Evolutionary conservation across 2,113 vertebrate genomes (phyloP).

Genomic region (Planiliza haematocheilus): DNA sequence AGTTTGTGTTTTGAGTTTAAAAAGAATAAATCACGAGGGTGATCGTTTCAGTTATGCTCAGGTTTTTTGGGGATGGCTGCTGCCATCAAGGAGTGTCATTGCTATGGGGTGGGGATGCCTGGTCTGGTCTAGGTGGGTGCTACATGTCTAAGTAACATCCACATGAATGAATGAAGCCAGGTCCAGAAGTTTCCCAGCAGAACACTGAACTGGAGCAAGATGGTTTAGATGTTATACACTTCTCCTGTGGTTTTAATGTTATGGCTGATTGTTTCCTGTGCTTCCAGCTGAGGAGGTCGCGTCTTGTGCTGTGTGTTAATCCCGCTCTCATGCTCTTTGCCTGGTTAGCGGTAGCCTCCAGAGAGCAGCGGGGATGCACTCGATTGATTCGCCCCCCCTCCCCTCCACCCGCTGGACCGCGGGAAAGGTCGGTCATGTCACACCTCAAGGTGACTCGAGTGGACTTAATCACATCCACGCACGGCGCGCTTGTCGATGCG

Average conservation of each 20-base stretch:
- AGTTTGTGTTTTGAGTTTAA: neutral
- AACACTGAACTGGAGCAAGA: no score
- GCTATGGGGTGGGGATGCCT: no score
- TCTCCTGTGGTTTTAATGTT: no score
- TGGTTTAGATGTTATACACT: no score
- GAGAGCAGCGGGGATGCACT: slow-evolving; percentile 39
- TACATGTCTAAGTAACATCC: no score
- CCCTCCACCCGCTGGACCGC: neutral
- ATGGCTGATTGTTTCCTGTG: slow-evolving; percentile 21
- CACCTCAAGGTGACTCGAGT: slow-evolving; percentile 33
- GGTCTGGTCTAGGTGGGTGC: no score
- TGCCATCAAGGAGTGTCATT: no score
- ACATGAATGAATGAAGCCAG: no score
- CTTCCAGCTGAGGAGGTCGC: slow-evolving; percentile 31
- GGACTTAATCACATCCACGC: neutral
- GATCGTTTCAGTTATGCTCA: no score
- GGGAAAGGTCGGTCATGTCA: slow-evolving; percentile 48
- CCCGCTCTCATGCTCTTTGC: slow-evolving; percentile 45
- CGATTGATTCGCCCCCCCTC: slow-evolving; percentile 31
- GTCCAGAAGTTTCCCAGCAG: no score
- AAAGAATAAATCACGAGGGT: slow-evolving; percentile 3
- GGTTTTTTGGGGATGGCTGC: no score
- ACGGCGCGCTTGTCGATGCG: neutral
- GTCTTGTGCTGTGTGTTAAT: slow-evolving; percentile 34
- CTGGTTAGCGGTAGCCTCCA: neutral